Evolutionary conservation across 2,888 invertebrate genomes (phyloP), one percentile per base, ranked within the genome.

Genomic region (Tiphia femorata): DNA sequence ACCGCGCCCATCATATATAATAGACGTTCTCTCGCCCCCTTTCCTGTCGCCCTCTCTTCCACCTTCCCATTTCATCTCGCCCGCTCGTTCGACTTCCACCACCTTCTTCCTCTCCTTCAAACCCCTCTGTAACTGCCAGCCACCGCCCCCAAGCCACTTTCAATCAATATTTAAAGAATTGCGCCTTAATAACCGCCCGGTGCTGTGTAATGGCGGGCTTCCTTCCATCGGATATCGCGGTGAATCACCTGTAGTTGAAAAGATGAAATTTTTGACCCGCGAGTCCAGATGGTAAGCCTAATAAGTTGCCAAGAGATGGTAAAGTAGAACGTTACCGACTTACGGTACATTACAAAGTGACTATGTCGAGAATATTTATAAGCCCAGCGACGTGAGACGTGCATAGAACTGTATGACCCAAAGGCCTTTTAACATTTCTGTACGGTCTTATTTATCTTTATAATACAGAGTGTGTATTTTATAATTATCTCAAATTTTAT

Each of bases 101-200:
- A 67, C 60, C 70, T 67, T 58, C 61, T 69, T 70, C 62, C 61
- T 46, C 65, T 63, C 58, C 58, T 49, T 41, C 47, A 44, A 23
- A 53, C 57, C 54, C 43, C 60, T 50, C 48, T 30, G 1, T 47
- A 49, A 63, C 55, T 55, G 49, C 60, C 65, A 40, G 57, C 70
- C 72, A 52, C 56, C 66, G 55, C 54, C 67, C 64, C 46, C 67
- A 63, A n/a, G 72, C 71, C 70, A 75, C 75, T 75, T 77, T 77
- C 77, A 81, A 81, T 81, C 80, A 80, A 81, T 81, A 81, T 81
- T 80, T 80, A 79, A 80, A 80, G 80, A 81, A 80, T 81, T 81
- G 80, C 80, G 80, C 80, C 77, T 80, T 79, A 80, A 80, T 80
- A 80, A 80, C 76, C 70, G 56, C 63, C 68, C n/a, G n/a, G 60